phyloP scores from a whole-genome alignment of 2,113 vertebrate genomes.

The Gorsachius goisagi region DNA sequence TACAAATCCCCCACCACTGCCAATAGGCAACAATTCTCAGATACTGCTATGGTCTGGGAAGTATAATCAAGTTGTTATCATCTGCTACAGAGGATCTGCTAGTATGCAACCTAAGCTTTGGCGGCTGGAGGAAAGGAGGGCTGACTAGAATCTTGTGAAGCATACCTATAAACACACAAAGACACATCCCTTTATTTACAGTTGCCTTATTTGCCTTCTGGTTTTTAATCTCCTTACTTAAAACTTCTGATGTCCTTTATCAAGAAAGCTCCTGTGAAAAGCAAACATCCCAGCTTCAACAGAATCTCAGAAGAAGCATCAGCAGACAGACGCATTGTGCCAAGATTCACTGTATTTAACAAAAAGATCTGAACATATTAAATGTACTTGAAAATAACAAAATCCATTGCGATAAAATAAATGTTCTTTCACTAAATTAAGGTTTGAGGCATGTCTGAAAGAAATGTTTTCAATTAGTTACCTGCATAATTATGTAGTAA shows the following conservation, averaged over 20 bases:
- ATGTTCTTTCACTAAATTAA: conserved; percentile 64
- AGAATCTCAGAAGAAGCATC: conserved; percentile 62
- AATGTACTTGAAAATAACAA: conserved; percentile 57
- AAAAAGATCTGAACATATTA: conserved; percentile 63
- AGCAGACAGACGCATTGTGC: conserved; percentile 53
- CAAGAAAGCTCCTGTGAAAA: conserved; percentile 67
- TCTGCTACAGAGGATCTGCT: conserved; percentile 27
- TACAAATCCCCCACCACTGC: conserved; percentile 68
- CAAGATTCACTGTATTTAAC: conserved; percentile 62
- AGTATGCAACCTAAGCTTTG: conserved; percentile 40
- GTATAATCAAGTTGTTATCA: background rate
- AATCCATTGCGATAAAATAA: conserved; percentile 48
- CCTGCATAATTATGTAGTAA: conserved; percentile 31
- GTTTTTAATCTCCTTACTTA: conserved; percentile 56
- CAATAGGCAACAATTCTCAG: conserved; percentile 54
- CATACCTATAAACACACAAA: background rate
- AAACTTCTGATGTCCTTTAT: conserved; percentile 65
- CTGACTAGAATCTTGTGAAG: conserved; percentile 47
- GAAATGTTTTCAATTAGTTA: conserved; percentile 69
- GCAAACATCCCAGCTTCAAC: conserved; percentile 64
- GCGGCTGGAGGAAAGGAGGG: conserved; percentile 43
- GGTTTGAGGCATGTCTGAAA: conserved; percentile 68
- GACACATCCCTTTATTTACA: conserved; percentile 16
- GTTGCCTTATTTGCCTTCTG: conserved; percentile 41
- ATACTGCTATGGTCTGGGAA: conserved; percentile 32